Evolutionary conservation across 1,140 invertebrate genomes (phyloP).

Genomic region (Drosophila setifemur): DNA sequence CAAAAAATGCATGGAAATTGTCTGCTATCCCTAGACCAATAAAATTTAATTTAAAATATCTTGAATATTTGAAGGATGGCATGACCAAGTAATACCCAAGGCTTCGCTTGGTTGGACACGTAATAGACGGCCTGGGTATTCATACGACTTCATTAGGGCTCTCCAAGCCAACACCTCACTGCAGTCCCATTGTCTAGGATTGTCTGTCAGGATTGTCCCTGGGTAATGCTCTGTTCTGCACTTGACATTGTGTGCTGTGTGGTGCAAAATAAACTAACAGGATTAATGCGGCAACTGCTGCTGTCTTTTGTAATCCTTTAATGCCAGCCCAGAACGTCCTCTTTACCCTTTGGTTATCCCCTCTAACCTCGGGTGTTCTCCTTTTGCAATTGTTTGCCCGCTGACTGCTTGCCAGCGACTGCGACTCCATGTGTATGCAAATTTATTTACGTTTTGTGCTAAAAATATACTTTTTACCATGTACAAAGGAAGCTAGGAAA

Average conservation of each 20-base stretch:
- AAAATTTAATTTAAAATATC: constrained; percentile 34
- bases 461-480: constrained; percentile 60
- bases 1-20: constrained; percentile 28
- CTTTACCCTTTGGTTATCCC: constrained; percentile 2
- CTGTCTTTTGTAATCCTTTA: constrained; percentile 67
- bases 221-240: constrained; percentile 20
- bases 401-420: too few species aligned
- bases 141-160: constrained; percentile 44
- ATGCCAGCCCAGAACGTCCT: constrained; percentile 25
- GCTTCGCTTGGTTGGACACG: constrained; percentile 33
- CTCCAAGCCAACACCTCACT: constrained; percentile 37
- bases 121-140: constrained; percentile 22
- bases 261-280: constrained; percentile 72
- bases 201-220: constrained; percentile 34
- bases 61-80: constrained; percentile 28
- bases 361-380: constrained; percentile 1
- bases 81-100: constrained; percentile 17
- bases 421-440: constrained; percentile 60
- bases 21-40: constrained; percentile 19
- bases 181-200: constrained; percentile 55
- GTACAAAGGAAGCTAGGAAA: constrained; percentile 10
- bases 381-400: constrained; percentile 32
- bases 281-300: constrained; percentile 64
- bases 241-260: constrained; percentile 64
- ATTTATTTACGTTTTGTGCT: constrained; percentile 71